Evolutionary conservation across 2,888 invertebrate genomes (phyloP).

Genomic region (Macroteleia sp.): DNA sequence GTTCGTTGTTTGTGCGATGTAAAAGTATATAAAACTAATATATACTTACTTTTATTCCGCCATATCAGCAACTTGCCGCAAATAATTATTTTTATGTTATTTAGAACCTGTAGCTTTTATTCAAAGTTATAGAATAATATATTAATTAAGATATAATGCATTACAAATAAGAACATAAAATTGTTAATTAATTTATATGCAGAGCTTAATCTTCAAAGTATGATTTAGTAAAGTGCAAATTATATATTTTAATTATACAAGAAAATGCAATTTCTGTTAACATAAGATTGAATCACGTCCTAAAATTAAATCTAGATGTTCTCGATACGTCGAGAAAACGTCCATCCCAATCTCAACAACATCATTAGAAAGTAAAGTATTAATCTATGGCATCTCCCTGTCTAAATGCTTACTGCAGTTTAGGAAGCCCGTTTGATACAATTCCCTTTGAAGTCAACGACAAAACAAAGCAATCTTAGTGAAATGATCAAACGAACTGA

Average conservation of each 20-base stretch:
- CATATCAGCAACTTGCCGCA: no score
- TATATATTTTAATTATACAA: no score
- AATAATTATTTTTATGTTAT: no score
- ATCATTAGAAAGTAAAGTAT: constrained; percentile 58
- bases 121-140: no score
- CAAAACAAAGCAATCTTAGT: constrained; percentile 61
- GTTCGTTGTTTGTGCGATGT: no score
- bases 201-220: no score
- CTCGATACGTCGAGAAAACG: constrained; percentile 35
- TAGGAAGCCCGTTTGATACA: constrained; percentile 58
- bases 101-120: no score
- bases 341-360: constrained; percentile 31
- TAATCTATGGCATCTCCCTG: constrained; percentile 56
- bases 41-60: no score
- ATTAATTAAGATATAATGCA: no score
- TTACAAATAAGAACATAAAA: no score
- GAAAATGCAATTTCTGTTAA: background rate
- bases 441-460: constrained; percentile 66
- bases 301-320: constrained; percentile 33
- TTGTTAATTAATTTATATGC: no score
- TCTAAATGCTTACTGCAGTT: constrained; percentile 55
- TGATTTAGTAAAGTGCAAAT: background rate
- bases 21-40: no score
- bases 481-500: constrained; percentile 66
- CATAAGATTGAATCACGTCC: background rate